phyloP scores from a whole-genome alignment of 2,797 vertebrate genomes.

The Loris lydekkerianus region DNA sequence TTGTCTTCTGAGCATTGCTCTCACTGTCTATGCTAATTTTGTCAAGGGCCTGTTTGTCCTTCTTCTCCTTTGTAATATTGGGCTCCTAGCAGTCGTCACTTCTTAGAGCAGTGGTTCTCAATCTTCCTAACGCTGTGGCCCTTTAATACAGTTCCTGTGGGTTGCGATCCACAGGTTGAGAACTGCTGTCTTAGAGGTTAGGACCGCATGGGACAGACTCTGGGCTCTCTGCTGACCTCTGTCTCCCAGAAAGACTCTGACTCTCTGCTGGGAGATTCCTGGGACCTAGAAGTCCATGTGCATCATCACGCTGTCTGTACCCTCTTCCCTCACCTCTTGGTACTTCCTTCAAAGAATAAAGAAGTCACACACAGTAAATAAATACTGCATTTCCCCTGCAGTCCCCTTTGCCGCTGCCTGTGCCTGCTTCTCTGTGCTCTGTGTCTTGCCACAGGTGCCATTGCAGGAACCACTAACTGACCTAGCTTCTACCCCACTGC shows the following conservation, averaged over 20 bases:
- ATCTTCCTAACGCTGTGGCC: too few species aligned
- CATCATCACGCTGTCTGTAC: background rate
- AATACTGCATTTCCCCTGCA: background rate
- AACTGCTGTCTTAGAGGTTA: background rate
- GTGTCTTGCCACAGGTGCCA: background rate
- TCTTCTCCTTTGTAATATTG: background rate
- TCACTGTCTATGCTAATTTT: fast-evolving
- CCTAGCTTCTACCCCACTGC: background rate
- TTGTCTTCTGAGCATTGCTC: background rate
- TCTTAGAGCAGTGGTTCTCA: background rate
- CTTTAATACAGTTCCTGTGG: too few species aligned
- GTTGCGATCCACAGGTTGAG: too few species aligned
- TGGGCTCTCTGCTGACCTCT: too few species aligned
- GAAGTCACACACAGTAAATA: too few species aligned
- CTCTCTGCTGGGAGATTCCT: fast-evolving
- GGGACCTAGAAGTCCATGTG: background rate
- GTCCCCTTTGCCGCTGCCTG: background rate
- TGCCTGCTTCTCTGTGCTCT: background rate
- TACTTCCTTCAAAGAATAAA: background rate
- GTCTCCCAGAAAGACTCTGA: background rate
- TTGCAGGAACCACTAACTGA: background rate
- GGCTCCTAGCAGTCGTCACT: background rate
- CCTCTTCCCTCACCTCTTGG: background rate
- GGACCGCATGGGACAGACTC: background rate
- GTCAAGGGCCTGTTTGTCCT: background rate